Percentiles rank a stretch among this genome's conserved stretches.
Evolutionary conservation across 2,113 vertebrate genomes (phyloP).

Genomic region (Salvelinus alpinus): DNA sequence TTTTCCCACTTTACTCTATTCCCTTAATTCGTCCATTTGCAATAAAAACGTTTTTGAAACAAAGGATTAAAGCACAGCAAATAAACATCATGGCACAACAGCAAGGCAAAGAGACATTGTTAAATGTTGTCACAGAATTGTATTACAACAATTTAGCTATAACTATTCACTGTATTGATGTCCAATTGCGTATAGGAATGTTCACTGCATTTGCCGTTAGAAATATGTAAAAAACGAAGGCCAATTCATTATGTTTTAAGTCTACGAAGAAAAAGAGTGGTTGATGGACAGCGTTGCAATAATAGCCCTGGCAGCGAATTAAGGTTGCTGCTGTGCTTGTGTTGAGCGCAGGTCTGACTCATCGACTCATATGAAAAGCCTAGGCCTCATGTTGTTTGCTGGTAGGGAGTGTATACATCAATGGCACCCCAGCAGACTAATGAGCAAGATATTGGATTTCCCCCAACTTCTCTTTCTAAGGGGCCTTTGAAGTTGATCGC

Average conservation of each 20-base stretch:
- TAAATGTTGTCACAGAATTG: too few species aligned
- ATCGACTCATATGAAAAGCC: constrained; percentile 43
- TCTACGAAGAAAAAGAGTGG: constrained; percentile 41
- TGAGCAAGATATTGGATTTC: constrained; percentile 59
- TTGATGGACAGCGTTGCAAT: constrained; percentile 40
- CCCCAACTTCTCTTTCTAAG: constrained; percentile 3
- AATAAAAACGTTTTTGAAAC: too few species aligned
- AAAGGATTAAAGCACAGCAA: too few species aligned
- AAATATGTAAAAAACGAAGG: constrained; percentile 43
- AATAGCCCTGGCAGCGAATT: constrained; percentile 17
- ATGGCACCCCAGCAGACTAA: constrained; percentile 47
- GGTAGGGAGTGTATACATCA: constrained; percentile 50
- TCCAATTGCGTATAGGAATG: too few species aligned
- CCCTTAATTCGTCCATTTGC: neutral
- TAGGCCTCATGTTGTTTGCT: constrained; percentile 45
- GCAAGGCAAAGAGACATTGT: too few species aligned
- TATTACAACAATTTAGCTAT: too few species aligned
- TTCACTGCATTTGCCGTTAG: too few species aligned
- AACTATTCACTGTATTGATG: too few species aligned
- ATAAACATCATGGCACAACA: too few species aligned
- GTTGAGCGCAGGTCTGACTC: constrained; percentile 49
- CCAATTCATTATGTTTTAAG: constrained; percentile 37
- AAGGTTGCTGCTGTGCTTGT: constrained; percentile 4
- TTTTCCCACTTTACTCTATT: neutral
- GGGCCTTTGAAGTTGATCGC: constrained; percentile 18